Percentiles rank a stretch among this genome's conserved stretches.
Evolutionary conservation across 2,797 vertebrate genomes (phyloP).

Genomic region (Scomberomorus guttatus): DNA sequence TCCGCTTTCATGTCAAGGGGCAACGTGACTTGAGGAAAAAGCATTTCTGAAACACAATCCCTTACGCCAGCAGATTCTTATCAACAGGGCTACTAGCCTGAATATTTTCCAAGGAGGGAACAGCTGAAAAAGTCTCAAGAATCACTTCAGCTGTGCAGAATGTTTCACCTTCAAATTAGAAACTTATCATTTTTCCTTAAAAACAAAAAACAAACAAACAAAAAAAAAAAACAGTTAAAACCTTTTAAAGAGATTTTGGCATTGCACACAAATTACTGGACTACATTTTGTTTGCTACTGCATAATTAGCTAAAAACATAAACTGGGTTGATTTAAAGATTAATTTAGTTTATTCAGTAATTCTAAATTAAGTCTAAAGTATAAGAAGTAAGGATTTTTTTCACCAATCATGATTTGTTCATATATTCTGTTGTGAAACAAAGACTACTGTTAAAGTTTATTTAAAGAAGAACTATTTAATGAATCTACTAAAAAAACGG

Average conservation of each 20-base stretch:
- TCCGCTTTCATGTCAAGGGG: slow-evolving; percentile 48
- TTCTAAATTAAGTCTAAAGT: neutral
- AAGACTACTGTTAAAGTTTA: neutral
- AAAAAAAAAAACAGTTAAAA: neutral
- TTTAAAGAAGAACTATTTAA: neutral
- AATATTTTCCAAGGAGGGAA: slow-evolving; percentile 34
- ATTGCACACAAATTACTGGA: neutral
- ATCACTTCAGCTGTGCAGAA: neutral
- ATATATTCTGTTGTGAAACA: neutral
- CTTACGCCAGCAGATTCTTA: slow-evolving; percentile 88
- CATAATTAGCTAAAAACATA: neutral
- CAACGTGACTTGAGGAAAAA: slow-evolving; percentile 83
- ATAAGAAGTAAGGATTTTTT: no score
- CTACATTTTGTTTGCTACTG: neutral
- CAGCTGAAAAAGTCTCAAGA: slow-evolving; percentile 23
- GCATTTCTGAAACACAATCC: slow-evolving; percentile 81
- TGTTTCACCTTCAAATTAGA: neutral
- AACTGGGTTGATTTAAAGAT: neutral
- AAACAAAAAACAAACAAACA: neutral
- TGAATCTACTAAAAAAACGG: neutral
- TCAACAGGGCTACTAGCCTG: slow-evolving; percentile 57
- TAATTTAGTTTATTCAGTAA: neutral
- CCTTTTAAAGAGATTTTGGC: neutral
- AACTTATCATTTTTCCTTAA: neutral
- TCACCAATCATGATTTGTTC: neutral